Evolutionary conservation across 2,797 vertebrate genomes (phyloP).

Genomic region (Hypotaenidia okinawae): DNA sequence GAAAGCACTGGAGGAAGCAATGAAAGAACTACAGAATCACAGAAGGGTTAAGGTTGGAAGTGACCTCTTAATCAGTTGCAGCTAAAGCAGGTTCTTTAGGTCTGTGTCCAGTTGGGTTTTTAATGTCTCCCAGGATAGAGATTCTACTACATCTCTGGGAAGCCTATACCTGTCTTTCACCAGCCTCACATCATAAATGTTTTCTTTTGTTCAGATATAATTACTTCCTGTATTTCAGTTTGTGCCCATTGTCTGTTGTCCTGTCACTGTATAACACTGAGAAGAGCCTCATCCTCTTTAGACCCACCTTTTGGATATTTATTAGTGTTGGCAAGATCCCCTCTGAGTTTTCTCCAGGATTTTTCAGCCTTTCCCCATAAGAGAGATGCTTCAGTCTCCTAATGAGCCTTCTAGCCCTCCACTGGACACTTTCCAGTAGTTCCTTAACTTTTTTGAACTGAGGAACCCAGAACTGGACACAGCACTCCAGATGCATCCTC

Average conservation of each 20-base stretch:
- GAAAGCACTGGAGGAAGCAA: background rate
- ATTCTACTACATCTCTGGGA: background rate
- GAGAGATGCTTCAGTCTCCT: too few relatives aligned
- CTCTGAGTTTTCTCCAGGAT: too few relatives aligned
- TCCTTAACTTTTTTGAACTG: too few relatives aligned
- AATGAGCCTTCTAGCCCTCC: too few relatives aligned
- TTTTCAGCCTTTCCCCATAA: too few relatives aligned
- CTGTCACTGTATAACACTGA: background rate
- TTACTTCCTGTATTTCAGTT: background rate
- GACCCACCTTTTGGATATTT: too few relatives aligned
- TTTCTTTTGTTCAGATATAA: background rate
- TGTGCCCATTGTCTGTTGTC: background rate
- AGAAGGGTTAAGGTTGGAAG: background rate
- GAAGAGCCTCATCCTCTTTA: background rate
- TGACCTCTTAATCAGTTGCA: background rate
- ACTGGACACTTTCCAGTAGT: too few relatives aligned
- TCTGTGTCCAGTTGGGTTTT: background rate
- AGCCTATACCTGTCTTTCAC: background rate
- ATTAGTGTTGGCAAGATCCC: too few relatives aligned
- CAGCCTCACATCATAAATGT: rapidly evolving
- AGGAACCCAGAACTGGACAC: too few relatives aligned
- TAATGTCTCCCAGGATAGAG: background rate
- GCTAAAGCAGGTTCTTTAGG: background rate
- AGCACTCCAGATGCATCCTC: too few relatives aligned
- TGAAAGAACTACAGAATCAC: background rate